Percentiles rank a stretch among this genome's conserved stretches.
Conservation (phyloP, 2,113 vertebrate species). For the Tachysurus fulvidraco region DNA sequence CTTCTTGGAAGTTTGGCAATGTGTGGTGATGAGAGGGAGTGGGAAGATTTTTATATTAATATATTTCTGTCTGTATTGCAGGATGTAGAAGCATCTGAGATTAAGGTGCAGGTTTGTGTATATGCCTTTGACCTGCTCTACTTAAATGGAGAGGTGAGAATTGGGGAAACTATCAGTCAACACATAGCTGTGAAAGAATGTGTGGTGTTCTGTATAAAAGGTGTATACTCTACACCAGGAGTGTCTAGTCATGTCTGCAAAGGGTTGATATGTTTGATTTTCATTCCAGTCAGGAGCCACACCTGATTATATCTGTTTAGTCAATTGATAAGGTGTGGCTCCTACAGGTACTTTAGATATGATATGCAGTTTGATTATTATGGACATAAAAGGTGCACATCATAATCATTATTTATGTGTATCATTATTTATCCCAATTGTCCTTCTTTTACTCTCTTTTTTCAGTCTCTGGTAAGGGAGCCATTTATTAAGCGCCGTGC, state of each 20-base stretch:
- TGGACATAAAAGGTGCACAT: too few relatives aligned
- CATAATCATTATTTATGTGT: background rate
- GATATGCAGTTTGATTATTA: too few relatives aligned
- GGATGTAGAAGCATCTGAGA: conserved; percentile 85
- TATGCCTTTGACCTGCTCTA: conserved; percentile 91
- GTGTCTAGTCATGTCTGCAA: background rate
- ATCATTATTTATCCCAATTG: background rate
- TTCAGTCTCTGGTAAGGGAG: conserved; percentile 81
- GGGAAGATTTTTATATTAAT: background rate
- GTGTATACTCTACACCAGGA: background rate
- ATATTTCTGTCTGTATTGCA: conserved; percentile 54
- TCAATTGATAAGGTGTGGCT: background rate
- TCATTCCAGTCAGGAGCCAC: background rate
- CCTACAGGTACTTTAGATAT: background rate
- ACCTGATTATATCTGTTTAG: background rate
- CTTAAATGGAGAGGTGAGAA: conserved; percentile 86
- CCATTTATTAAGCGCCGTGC: conserved; percentile 79
- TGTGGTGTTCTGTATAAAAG: background rate
- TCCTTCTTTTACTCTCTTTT: background rate
- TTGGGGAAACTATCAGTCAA: background rate
- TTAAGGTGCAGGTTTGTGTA: conserved; percentile 89
- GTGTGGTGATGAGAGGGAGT: conserved; percentile 8
- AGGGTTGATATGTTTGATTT: background rate
- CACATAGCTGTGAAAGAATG: background rate
- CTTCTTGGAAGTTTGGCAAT: background rate